Conservation (phyloP, 2,797 vertebrate genomes). For the Megaceryle alcyon region DNA sequence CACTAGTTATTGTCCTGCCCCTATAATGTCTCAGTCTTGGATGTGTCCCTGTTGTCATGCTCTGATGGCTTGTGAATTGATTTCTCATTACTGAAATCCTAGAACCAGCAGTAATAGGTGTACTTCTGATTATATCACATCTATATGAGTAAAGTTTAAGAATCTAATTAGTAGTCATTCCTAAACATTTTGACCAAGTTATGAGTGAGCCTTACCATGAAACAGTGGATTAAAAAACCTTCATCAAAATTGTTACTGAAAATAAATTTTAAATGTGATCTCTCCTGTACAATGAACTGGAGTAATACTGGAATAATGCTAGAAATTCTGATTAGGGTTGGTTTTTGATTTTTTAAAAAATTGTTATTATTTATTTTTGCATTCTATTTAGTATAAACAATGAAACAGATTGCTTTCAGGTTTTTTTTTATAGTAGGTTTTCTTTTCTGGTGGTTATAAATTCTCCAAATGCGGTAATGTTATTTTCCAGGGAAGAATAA, state of each 20-base stretch:
- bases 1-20: background rate
- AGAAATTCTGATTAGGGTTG: background rate
- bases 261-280: background rate
- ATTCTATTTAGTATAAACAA: background rate
- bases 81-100: background rate
- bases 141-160: background rate
- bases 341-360: no score
- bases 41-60: fast-evolving
- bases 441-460: background rate
- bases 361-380: background rate
- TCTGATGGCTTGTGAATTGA: background rate
- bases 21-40: background rate
- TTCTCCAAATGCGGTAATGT: background rate
- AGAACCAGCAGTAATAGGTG: background rate
- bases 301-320: background rate
- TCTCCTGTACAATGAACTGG: background rate
- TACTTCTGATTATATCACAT: background rate
- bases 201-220: background rate
- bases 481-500: background rate
- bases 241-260: background rate
- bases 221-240: background rate
- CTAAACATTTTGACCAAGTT: background rate
- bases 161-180: background rate
- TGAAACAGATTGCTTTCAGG: background rate
- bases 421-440: background rate